These are phyloP conservation scores for Tenodera sinensis DNA, from an alignment of 2,888 invertebrate genomes.

Conservation along the genomic window DNA sequence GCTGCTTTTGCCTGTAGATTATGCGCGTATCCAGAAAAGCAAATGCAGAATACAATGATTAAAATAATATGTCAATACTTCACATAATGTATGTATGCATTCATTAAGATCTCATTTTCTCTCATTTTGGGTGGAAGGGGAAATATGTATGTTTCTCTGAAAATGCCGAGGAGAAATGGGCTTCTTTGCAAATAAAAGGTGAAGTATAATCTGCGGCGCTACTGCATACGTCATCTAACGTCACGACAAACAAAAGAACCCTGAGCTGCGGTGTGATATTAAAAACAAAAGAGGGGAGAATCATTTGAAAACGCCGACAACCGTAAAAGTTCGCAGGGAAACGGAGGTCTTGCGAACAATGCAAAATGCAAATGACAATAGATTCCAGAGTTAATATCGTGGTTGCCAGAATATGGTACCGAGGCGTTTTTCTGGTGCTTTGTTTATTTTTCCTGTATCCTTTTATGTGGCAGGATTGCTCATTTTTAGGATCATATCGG, in stretches of 20 bases:
- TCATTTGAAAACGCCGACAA: not conserved
- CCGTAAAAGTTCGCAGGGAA: not conserved
- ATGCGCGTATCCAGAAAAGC: too few species aligned
- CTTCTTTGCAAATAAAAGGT: not conserved
- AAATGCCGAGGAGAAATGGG: not conserved
- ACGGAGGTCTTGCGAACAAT: not conserved
- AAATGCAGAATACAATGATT: too few species aligned
- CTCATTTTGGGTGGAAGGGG: not conserved
- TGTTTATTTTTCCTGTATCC: not conserved
- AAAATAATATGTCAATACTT: too few species aligned
- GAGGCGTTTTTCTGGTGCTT: not conserved
- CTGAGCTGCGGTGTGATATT: not conserved
- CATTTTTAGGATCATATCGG: not conserved
- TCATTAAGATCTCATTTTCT: not conserved
- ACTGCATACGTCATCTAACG: not conserved
- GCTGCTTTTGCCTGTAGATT: too few species aligned
- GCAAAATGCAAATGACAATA: not conserved
- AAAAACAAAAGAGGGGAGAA: not conserved
- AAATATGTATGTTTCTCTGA: not conserved
- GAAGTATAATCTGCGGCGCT: not conserved
- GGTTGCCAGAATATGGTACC: not conserved
- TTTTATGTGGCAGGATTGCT: not conserved
- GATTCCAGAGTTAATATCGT: not conserved
- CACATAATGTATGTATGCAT: too few species aligned
- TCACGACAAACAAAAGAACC: not conserved